Base-by-base conservation (phyloP, 2,888 invertebrate species). In the Leucophenga montana region DNA sequence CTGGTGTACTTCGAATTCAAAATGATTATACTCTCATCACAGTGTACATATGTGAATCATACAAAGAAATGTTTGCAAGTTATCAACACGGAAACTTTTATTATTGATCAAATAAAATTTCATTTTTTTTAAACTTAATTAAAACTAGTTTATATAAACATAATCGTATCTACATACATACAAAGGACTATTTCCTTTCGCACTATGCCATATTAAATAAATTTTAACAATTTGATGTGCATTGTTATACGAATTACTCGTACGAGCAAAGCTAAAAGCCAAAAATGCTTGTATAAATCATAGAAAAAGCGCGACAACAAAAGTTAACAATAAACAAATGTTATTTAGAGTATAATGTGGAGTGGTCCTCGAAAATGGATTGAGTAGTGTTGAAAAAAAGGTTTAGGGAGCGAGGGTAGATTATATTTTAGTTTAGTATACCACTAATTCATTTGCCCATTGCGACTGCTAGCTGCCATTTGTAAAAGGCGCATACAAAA, bases 301-400 rank as follows among this genome's bases (percentile, higher is more conserved):
- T 6, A 50, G n/a, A 50, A 50, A 50, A 18, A 50, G 50, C 16
- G 18, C 50, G 18, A 8, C 50, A 50, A 50, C 50, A 50, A 50
- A 50, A 50, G 50, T 50, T 50, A 50, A 50, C n/a, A 50, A 50
- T 50, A 16, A 18, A 50, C 50, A 50, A 50, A 50, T n/a, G 16
- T 18, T n/a, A 11, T 39, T 39, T 39, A 5, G 39, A 50, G 50
- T 13, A 18, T 50, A 18, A 18, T 50, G 50, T 50, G 50, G 1
- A 50, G 50, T 18, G 16, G 11, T 18, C 11, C 50, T 13, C 13
- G 16, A n/a, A 18, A 50, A 18, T 13, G 13, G 13, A 13, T 8
- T 50, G 50, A 50, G 16, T 18, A 11, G 39, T 11, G 11, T 39
- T 3, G 39, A 39, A 39, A 11, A 39, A 8, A 39, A 39, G 8